Percentiles rank a stretch among this genome's conserved stretches.
Evolutionary conservation across 2,888 invertebrate species (phyloP).

Genomic region (Minunthozetes semirufus): DNA sequence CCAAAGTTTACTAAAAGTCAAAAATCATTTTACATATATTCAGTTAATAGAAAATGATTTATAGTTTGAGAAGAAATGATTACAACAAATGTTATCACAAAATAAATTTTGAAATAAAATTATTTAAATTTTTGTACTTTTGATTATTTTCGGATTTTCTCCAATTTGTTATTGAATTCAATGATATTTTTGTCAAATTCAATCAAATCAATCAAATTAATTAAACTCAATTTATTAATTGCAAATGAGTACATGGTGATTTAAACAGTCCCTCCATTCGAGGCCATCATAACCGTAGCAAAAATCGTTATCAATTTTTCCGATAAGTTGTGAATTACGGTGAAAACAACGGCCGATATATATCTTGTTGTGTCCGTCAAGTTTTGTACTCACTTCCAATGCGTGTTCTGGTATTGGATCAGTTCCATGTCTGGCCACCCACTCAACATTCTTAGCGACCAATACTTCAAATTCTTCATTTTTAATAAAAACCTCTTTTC

Average conservation of each 20-base stretch:
- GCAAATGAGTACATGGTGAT: constrained; percentile 17
- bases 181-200: no score
- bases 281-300: background rate
- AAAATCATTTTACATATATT: no score
- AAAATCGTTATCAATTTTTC: constrained; percentile 13
- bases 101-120: no score
- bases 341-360: background rate
- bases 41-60: no score
- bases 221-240: no score
- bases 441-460: background rate
- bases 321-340: background rate
- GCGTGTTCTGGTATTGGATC: constrained; percentile 8
- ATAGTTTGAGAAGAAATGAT: no score
- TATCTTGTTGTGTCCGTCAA: background rate
- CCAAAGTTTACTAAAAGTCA: no score
- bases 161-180: no score
- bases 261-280: background rate
- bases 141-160: no score
- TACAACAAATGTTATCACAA: no score
- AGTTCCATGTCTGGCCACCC: background rate
- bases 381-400: background rate
- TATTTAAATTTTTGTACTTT: no score
- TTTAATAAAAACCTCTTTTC: background rate
- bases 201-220: no score
- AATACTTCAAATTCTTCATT: background rate